phyloP scores from a whole-genome alignment of 2,888 invertebrate genomes.

The Eupsilia transversa region DNA sequence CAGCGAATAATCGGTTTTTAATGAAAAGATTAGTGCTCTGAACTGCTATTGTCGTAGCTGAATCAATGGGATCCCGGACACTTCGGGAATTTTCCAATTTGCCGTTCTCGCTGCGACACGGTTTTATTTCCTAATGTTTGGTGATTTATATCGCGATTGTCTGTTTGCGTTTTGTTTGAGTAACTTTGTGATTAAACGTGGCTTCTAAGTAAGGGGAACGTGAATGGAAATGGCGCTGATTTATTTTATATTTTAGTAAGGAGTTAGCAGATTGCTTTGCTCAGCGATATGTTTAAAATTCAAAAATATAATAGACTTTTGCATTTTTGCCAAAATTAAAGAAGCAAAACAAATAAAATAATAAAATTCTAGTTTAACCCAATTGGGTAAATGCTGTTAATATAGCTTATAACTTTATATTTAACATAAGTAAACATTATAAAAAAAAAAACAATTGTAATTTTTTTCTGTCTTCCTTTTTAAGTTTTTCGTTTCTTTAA shows the following conservation, averaged over 20 bases:
- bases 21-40: slow-evolving; percentile 90
- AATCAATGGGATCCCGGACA: slow-evolving; percentile 85
- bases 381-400: not conserved
- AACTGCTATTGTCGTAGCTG: slow-evolving; percentile 78
- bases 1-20: slow-evolving; percentile 90
- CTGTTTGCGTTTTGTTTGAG: slow-evolving; percentile 60
- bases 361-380: not conserved
- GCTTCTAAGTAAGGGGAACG: slow-evolving; percentile 52
- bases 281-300: not conserved
- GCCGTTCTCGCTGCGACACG: slow-evolving; percentile 76
- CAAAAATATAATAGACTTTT: not conserved
- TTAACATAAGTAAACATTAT: too few relatives aligned
- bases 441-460: too few relatives aligned
- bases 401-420: not conserved
- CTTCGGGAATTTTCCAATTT: slow-evolving; percentile 88
- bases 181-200: slow-evolving; percentile 64
- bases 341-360: not conserved
- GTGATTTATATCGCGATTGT: slow-evolving; percentile 64
- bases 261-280: slow-evolving; percentile 34
- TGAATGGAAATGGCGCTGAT: slow-evolving; percentile 49
- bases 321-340: not conserved
- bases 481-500: too few relatives aligned
- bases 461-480: too few relatives aligned
- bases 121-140: slow-evolving; percentile 67
- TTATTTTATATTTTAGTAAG: slow-evolving; percentile 53